Evolutionary conservation across 2,113 vertebrate genomes (phyloP).

Genomic region (Calonectris borealis): DNA sequence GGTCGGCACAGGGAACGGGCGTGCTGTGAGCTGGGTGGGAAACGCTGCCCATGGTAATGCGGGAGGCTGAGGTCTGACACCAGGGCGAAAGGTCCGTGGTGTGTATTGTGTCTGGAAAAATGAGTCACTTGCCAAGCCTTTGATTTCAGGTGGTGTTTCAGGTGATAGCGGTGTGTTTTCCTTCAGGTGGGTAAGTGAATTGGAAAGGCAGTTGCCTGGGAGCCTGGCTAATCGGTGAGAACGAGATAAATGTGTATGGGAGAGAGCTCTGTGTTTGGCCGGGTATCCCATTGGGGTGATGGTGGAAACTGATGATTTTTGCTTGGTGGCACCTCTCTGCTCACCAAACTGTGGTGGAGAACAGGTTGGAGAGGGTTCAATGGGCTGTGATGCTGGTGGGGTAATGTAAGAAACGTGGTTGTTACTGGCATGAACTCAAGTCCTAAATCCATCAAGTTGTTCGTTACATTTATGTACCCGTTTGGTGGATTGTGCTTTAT

Average conservation of each 20-base stretch:
- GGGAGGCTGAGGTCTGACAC: background rate
- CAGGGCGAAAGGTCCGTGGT: background rate
- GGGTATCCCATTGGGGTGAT: accelerated
- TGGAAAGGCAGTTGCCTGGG: background rate
- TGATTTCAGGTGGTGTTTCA: background rate
- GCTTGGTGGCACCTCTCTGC: background rate
- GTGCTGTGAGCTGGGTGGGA: background rate
- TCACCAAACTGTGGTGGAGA: accelerated
- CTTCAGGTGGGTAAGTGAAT: background rate
- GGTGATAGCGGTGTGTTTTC: background rate
- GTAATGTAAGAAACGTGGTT: background rate
- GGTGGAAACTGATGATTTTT: background rate
- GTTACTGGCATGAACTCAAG: background rate
- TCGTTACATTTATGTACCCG: background rate
- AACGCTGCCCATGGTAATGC: accelerated
- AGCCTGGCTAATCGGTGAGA: background rate
- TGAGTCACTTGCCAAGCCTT: background rate
- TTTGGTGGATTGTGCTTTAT: background rate
- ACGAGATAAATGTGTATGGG: background rate
- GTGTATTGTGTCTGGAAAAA: background rate
- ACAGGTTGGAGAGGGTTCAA: background rate
- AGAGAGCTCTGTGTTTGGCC: background rate
- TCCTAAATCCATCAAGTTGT: background rate
- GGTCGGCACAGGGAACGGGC: background rate
- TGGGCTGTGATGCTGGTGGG: background rate